phyloP scores from a whole-genome alignment of 2,888 invertebrate species.

The Drosophila acutilabella region DNA sequence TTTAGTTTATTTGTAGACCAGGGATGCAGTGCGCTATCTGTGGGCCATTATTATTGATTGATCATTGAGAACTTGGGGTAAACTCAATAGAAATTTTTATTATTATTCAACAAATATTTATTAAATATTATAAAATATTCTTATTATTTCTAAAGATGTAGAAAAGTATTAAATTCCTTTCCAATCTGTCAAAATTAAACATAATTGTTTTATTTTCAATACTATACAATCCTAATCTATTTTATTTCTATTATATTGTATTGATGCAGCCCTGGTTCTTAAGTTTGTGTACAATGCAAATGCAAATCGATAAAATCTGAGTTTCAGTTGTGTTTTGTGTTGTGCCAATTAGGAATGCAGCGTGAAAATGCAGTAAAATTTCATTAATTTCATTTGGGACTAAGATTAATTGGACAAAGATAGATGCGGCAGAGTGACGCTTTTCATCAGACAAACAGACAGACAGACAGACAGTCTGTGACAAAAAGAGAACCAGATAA shows the following conservation, averaged over 20 bases:
- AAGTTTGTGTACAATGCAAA: not conserved
- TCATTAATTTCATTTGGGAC: conserved; percentile 59
- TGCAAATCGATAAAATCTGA: conserved; percentile 41
- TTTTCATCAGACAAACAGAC: not conserved
- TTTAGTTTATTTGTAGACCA: conserved; percentile 42
- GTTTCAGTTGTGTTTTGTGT: conserved; percentile 24
- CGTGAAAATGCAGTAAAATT: conserved; percentile 58
- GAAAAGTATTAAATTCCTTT: no score
- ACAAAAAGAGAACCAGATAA: not conserved
- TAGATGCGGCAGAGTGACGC: not conserved
- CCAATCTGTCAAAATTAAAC: not conserved
- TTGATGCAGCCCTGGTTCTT: not conserved
- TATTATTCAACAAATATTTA: no score
- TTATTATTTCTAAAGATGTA: no score
- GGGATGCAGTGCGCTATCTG: not conserved
- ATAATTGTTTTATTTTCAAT: not conserved
- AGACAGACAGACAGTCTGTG: not conserved
- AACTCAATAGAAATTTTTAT: no score
- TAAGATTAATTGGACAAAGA: conserved; percentile 43
- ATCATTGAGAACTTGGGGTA: not conserved
- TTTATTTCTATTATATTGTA: no score
- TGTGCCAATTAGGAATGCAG: conserved; percentile 46
- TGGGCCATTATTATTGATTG: not conserved
- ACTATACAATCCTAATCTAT: no score
- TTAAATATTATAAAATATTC: no score